These are phyloP conservation scores for Chaenogobius annularis DNA, from an alignment of 2,113 vertebrate species.

Conservation along the genomic window DNA sequence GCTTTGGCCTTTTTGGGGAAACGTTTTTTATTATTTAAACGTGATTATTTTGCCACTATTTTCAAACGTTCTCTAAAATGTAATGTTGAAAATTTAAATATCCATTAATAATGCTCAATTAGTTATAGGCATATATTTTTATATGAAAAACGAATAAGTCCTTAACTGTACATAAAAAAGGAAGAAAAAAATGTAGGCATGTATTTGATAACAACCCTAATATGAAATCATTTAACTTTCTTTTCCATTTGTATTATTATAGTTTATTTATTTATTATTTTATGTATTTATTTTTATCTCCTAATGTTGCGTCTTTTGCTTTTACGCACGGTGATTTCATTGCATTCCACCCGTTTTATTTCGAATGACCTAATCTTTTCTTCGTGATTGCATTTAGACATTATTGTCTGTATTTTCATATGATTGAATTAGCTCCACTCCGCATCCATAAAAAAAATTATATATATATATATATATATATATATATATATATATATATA, in stretches of 20 bases:
- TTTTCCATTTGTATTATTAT: not conserved
- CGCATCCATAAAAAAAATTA: not conserved
- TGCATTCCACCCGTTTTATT: not conserved
- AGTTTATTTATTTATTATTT: no score
- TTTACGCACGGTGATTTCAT: not conserved
- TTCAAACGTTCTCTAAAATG: no score
- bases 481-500: no score
- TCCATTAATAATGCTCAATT: no score
- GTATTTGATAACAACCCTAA: no score
- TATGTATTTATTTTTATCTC: not conserved
- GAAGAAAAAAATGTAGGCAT: no score
- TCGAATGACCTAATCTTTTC: not conserved
- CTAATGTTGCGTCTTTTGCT: not conserved
- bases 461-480: no score
- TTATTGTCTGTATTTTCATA: not conserved
- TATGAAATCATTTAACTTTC: not conserved
- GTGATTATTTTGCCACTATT: not conserved
- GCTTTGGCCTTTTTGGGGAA: not conserved
- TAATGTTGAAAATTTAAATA: not conserved
- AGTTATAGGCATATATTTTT: no score
- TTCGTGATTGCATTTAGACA: not conserved
- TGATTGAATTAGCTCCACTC: not conserved
- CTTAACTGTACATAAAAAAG: no score
- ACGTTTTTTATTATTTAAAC: not conserved
- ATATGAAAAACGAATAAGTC: no score